Evolutionary conservation across 2,113 vertebrate species (phyloP).

Genomic region (Eptesicus fuscus): DNA sequence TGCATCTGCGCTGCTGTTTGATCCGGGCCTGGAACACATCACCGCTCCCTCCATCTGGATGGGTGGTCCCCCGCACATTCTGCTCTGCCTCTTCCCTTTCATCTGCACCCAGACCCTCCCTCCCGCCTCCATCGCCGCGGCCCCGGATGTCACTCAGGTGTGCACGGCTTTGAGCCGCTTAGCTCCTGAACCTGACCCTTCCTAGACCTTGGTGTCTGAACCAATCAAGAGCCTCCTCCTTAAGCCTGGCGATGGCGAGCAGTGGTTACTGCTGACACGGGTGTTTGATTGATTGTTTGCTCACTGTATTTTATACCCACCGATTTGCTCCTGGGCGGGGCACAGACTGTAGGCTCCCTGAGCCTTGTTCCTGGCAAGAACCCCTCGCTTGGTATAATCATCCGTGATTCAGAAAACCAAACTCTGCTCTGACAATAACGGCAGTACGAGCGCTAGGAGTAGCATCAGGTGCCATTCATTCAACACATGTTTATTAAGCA

Average conservation of each 20-base stretch:
- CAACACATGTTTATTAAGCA: not conserved
- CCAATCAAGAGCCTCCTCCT: not conserved
- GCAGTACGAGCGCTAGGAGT: accelerated
- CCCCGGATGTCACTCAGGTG: not conserved
- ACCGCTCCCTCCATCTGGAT: not conserved
- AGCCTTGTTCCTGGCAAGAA: not conserved
- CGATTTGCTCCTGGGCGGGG: too few species aligned
- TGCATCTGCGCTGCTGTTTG: not conserved
- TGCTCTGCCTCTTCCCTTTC: not conserved
- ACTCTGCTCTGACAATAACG: not conserved
- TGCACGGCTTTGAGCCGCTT: not conserved
- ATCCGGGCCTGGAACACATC: conserved; percentile 31
- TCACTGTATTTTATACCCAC: not conserved
- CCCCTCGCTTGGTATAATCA: not conserved
- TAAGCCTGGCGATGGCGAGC: not conserved
- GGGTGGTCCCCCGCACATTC: not conserved
- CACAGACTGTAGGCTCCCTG: not conserved
- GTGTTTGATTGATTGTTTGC: not conserved
- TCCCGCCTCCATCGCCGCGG: not conserved
- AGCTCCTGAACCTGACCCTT: not conserved
- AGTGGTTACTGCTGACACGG: not conserved
- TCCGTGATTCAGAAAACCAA: not conserved
- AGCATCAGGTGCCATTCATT: not conserved
- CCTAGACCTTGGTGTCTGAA: not conserved
- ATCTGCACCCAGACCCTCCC: not conserved